A percentile compares a stretch with the other conserved stretches of the same genome.
phyloP scores from a whole-genome alignment of 2,888 invertebrate genomes.

The Silvanus unidentatus region DNA sequence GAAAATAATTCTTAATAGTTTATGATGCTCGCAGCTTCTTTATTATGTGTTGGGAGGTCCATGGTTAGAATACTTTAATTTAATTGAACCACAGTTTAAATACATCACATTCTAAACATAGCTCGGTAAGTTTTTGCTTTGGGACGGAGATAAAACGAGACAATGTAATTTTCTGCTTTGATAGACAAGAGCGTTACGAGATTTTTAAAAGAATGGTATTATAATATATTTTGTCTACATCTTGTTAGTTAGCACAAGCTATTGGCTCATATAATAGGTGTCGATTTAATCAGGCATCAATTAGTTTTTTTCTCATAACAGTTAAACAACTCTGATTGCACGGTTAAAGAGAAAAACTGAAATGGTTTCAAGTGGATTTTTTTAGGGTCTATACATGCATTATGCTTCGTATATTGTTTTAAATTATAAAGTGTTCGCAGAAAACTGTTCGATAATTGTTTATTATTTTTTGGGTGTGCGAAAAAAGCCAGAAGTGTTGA shows the following conservation, averaged over 20 bases:
- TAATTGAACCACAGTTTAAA: constrained; percentile 4
- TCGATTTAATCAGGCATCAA: constrained; percentile 26
- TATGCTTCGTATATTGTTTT: too few relatives aligned
- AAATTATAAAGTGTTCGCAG: too few relatives aligned
- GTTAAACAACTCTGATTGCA: too few relatives aligned
- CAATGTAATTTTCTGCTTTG: constrained; percentile 45
- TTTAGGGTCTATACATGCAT: too few relatives aligned
- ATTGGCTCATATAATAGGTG: constrained; percentile 23
- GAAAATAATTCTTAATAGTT: constrained; percentile 44
- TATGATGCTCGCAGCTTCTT: constrained; percentile 41
- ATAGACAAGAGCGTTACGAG: constrained; percentile 37
- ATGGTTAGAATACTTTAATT: constrained; percentile 22
- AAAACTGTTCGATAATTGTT: too few relatives aligned
- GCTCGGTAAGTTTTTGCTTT: constrained; percentile 23
- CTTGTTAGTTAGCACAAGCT: constrained; percentile 30
- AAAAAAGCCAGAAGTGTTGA: too few relatives aligned
- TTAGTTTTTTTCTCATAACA: constrained; percentile 18
- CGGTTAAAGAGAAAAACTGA: too few relatives aligned
- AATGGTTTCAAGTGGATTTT: too few relatives aligned
- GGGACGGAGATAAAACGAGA: constrained; percentile 38
- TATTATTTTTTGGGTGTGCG: too few relatives aligned
- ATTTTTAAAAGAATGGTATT: constrained; percentile 21
- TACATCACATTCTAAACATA: constrained; percentile 25
- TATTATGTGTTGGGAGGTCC: constrained; percentile 36
- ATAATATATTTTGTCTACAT: constrained; percentile 26